These are phyloP conservation scores for Pterocles gutturalis DNA, from an alignment of 2,113 vertebrate genomes.

Conservation along the genomic window DNA sequence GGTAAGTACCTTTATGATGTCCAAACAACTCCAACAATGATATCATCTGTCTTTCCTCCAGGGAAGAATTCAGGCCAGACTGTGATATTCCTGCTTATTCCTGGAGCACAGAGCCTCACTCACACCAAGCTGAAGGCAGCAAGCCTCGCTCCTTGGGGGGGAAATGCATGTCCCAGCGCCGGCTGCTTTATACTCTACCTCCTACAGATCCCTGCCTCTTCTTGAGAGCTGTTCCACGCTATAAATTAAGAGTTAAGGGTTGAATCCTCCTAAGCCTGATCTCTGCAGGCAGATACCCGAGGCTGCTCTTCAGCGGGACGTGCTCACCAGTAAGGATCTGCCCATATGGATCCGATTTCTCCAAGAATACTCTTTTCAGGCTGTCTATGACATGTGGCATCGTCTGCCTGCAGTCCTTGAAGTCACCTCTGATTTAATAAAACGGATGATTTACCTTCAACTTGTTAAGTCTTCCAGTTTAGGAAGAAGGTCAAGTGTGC, in stretches of 20 bases:
- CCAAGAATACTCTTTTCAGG: not conserved
- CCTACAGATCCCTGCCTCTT: not conserved
- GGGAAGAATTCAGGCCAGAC: not conserved
- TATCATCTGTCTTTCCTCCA: constrained; percentile 1
- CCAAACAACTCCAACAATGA: constrained; percentile 19
- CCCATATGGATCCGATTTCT: not conserved
- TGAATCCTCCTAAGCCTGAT: not conserved
- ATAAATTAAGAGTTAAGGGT: not conserved
- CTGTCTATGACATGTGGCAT: not conserved
- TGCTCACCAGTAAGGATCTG: not conserved
- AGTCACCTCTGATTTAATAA: not conserved
- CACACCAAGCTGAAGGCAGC: not conserved
- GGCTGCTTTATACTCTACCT: not conserved
- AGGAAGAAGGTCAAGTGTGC: not conserved
- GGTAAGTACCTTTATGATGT: not conserved
- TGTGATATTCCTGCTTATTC: not conserved
- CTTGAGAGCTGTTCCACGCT: not conserved
- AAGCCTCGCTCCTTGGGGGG: not conserved
- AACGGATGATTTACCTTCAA: not conserved
- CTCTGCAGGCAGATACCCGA: not conserved
- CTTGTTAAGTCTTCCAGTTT: not conserved
- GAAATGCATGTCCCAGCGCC: not conserved
- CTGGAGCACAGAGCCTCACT: not conserved
- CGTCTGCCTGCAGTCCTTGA: not conserved
- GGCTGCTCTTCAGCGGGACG: not conserved